These are phyloP conservation scores for Hemichromis elongatus DNA, from an alignment of 2,113 vertebrate genomes.

Conservation along the genomic window DNA sequence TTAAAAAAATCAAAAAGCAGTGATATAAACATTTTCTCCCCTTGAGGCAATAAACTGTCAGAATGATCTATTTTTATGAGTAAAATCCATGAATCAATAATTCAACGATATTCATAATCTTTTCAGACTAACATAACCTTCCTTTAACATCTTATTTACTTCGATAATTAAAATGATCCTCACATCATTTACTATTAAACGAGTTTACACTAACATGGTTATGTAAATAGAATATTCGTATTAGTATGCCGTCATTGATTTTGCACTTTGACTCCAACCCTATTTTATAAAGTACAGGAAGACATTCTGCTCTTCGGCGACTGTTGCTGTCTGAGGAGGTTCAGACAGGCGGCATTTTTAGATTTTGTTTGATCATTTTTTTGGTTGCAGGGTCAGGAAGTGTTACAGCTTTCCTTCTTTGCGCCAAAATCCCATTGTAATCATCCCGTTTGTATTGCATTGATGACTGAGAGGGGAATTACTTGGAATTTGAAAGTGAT, in stretches of 20 bases:
- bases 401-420: not conserved
- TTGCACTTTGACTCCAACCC: not conserved
- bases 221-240: not conserved
- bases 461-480: not conserved
- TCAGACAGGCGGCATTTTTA: not conserved
- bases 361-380: not conserved
- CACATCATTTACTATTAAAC: not conserved
- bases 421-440: conserved; percentile 38
- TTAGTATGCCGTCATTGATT: not conserved
- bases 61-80: conserved; percentile 21
- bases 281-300: not conserved
- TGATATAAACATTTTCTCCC: not conserved
- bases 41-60: conserved; percentile 3
- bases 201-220: not conserved
- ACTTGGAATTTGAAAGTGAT: conserved; percentile 23
- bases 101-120: not conserved
- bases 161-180: not conserved
- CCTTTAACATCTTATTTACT: not conserved
- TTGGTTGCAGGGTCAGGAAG: not conserved
- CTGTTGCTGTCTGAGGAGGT: not conserved
- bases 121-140: not conserved
- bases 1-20: not conserved
- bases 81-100: conserved; percentile 15
- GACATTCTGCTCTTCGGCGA: not conserved
- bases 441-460: conserved; percentile 60